Evolutionary conservation across 2,113 vertebrate species (phyloP).

Genomic region (Hippocampus zosterae): DNA sequence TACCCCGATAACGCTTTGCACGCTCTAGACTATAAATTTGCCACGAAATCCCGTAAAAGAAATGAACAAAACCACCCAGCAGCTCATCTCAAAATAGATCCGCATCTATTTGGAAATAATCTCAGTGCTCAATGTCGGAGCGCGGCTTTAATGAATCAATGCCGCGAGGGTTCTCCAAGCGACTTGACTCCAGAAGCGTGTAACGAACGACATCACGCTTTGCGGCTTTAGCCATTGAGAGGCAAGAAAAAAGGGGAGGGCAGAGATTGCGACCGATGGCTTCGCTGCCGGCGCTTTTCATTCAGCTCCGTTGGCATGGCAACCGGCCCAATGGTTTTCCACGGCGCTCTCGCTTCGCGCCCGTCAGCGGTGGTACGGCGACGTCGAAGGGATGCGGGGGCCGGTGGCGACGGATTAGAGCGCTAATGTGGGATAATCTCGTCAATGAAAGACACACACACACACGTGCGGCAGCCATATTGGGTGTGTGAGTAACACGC

Average conservation of each 20-base stretch:
- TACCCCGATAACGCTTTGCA: too few species aligned
- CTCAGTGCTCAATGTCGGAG: neutral
- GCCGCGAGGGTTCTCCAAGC: neutral
- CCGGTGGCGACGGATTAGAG: neutral
- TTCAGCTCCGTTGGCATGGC: neutral
- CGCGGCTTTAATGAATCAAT: neutral
- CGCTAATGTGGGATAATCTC: constrained; percentile 1
- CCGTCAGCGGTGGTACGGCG: neutral
- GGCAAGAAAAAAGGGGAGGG: neutral
- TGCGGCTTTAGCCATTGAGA: neutral
- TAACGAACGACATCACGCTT: neutral
- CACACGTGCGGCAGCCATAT: neutral
- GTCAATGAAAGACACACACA: too few species aligned
- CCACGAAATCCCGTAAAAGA: too few species aligned
- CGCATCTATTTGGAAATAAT: too few species aligned
- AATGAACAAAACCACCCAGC: too few species aligned
- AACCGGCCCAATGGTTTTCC: neutral
- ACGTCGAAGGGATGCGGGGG: neutral
- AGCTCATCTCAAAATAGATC: too few species aligned
- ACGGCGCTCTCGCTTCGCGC: neutral
- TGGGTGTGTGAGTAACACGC: constrained; percentile 8
- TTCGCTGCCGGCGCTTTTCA: neutral
- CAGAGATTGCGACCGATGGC: neutral
- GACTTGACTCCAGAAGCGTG: neutral
- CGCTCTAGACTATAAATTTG: too few species aligned